phyloP scores from a whole-genome alignment of 2,797 vertebrate species.

The Labeo calbasu region DNA sequence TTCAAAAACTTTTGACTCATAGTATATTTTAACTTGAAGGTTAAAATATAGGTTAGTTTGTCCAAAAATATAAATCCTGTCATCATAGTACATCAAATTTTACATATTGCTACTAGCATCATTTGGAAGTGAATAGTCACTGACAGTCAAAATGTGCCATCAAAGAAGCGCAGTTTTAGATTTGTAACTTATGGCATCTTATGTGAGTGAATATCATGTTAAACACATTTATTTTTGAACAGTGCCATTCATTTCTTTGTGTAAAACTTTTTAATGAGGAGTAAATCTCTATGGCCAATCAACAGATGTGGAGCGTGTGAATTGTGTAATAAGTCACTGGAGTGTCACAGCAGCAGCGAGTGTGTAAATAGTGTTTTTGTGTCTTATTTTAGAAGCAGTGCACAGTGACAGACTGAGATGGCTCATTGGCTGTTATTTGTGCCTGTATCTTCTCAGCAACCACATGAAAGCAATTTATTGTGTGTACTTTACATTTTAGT shows the following conservation, averaged over 20 bases:
- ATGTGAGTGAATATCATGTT: background rate
- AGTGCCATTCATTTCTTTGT: background rate
- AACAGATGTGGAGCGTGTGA: constrained; percentile 24
- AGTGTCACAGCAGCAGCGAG: constrained; percentile 22
- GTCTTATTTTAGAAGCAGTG: constrained; percentile 53
- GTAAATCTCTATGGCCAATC: background rate
- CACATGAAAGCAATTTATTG: background rate
- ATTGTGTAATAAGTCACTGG: constrained; percentile 27
- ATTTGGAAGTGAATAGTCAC: background rate
- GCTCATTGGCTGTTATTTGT: constrained; percentile 56
- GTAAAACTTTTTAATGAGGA: constrained; percentile 23
- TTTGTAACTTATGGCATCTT: background rate
- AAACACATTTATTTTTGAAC: background rate
- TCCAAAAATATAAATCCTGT: background rate
- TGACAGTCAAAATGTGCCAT: background rate
- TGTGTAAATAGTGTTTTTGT: constrained; percentile 36
- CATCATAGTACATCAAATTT: background rate
- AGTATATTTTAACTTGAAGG: background rate
- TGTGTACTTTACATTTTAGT: background rate
- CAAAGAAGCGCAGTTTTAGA: background rate
- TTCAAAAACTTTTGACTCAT: too few relatives aligned
- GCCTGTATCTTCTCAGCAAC: constrained; percentile 50
- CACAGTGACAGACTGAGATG: constrained; percentile 46
- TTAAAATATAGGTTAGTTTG: too few relatives aligned
- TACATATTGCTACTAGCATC: background rate